Percentiles rank a stretch among this genome's conserved stretches.
These are phyloP conservation scores for Pampusana beccarii DNA, from an alignment of 2,113 vertebrate species.

Conservation along the genomic window DNA sequence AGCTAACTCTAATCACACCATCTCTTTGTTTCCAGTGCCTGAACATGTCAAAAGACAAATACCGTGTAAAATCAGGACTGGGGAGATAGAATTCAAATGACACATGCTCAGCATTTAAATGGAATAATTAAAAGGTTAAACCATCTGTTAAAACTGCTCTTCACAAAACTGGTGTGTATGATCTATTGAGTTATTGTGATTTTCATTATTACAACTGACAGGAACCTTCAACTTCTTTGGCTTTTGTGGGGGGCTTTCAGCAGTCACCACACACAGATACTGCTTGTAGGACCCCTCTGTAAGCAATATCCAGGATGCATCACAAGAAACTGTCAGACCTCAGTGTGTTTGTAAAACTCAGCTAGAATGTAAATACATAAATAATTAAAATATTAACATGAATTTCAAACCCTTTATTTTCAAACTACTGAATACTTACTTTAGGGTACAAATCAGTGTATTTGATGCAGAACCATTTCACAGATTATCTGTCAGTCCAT, in stretches of 20 bases:
- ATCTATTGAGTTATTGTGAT: background rate
- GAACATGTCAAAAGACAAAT: background rate
- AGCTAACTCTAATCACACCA: background rate
- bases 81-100: background rate
- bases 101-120: background rate
- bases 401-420: background rate
- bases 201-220: background rate
- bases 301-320: background rate
- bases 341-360: background rate
- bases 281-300: background rate
- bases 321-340: background rate
- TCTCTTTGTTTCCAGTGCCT: background rate
- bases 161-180: background rate
- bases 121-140: background rate
- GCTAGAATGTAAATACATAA: background rate
- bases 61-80: background rate
- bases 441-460: background rate
- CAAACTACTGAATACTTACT: background rate
- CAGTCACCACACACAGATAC: background rate
- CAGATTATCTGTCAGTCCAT: background rate
- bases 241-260: background rate
- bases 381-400: background rate
- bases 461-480: background rate
- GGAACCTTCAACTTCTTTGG: background rate
- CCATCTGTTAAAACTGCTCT: background rate